Base-by-base conservation (phyloP, 2,797 vertebrate species). In the Eospalax fontanierii region DNA sequence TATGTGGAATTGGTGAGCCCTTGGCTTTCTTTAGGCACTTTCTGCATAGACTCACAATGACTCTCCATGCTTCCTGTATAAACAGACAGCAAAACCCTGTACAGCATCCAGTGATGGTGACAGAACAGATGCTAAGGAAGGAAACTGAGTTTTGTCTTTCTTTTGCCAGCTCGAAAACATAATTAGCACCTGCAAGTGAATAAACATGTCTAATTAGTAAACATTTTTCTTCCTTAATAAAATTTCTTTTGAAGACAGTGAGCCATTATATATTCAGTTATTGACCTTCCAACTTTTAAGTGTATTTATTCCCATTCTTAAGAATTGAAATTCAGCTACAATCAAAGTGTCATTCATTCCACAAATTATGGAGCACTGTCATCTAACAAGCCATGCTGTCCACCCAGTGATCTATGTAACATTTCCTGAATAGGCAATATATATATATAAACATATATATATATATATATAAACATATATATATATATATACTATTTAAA, bases 231-330 rank as follows among this genome's bases (percentile, higher is more conserved):
- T 78, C 12, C 70, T 87, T 85, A 73, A 54, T 90, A 85, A 87
- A 87, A 82, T 91, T 28, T 70, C 81, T 90, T 59, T 84, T 21
- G 74, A 43, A 38, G 33, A 30, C 54, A 59, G 35, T 18, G 5
- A 57, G 95, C 82, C 94, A 96, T 30, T 79, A 80, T 76, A 59
- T 84, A 95, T 96, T 97, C 95, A 97, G 85, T 97, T 97, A 95
- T 96, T 97, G 97, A 89, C 89, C 75, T 96, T 91, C 81, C 96
- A 96, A 96, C 95, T 95, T 97, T 95, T 97, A 97, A 96, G 94
- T 96, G 46, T 76, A 71, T 89, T 54, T 95, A 80, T 84, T 89
- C 91, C 94, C 93, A 95, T 94, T 90, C 40, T 96, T 93, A 93
- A 98, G 97, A 96, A 91, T 63, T 86, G 93, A 97, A 97, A 97